Evolutionary conservation across 2,113 vertebrate genomes (phyloP).

Genomic region (Hemichromis elongatus): DNA sequence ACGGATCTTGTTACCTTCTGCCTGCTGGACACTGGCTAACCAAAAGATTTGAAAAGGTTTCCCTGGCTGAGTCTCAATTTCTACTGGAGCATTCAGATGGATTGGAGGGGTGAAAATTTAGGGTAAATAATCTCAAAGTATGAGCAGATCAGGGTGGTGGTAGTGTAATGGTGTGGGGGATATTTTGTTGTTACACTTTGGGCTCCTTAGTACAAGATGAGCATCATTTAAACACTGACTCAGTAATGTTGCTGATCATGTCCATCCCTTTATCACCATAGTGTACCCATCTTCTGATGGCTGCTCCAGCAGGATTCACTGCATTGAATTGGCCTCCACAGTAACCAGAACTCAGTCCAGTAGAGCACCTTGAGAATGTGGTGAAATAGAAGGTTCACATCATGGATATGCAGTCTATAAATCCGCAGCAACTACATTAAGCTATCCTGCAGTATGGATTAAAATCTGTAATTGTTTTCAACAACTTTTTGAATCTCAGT

Average conservation of each 20-base stretch:
- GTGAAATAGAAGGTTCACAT: background rate
- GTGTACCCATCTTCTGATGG: background rate
- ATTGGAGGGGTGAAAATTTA: background rate
- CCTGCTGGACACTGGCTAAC: background rate
- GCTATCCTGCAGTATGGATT: background rate
- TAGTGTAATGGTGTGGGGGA: background rate
- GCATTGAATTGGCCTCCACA: background rate
- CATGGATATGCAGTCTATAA: background rate
- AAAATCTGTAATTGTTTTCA: background rate
- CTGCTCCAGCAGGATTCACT: background rate
- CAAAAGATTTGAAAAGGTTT: background rate
- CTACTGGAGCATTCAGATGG: background rate
- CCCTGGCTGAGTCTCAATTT: too few species aligned
- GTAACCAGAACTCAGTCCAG: background rate
- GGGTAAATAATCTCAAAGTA: background rate
- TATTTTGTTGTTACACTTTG: background rate
- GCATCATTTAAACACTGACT: background rate
- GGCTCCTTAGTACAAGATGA: background rate
- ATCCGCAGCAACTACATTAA: background rate
- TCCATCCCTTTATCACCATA: background rate
- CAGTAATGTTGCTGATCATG: background rate
- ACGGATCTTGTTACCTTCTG: background rate
- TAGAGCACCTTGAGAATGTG: background rate
- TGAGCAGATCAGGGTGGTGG: background rate
- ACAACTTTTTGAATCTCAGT: background rate